phyloP scores from a whole-genome alignment of 2,888 invertebrate species.

The Rhagonycha lutea region DNA sequence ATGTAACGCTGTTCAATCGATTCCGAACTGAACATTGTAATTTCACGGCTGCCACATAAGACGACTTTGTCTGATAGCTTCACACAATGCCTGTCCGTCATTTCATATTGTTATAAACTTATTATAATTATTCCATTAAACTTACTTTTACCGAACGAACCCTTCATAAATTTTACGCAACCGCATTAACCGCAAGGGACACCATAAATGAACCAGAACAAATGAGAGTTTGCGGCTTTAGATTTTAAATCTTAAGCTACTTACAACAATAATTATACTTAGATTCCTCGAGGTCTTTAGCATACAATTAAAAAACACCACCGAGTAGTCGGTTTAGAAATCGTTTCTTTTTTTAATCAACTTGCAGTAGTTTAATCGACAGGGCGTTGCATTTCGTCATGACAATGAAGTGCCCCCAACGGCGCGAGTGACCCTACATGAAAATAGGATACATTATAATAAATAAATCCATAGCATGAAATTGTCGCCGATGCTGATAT shows the following conservation, averaged over 20 bases:
- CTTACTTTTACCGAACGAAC: slow-evolving; percentile 21
- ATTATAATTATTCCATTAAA: slow-evolving; percentile 47
- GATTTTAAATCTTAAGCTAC: not conserved
- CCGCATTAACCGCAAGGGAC: not conserved
- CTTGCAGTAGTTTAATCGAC: not conserved
- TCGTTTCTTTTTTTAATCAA: not conserved
- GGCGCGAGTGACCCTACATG: too few relatives aligned
- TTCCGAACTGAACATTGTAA: slow-evolving; percentile 56
- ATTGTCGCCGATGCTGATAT: too few relatives aligned
- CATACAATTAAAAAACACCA: not conserved
- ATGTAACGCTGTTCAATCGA: slow-evolving; percentile 55
- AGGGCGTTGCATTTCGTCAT: not conserved
- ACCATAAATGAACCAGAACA: not conserved
- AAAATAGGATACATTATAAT: too few relatives aligned
- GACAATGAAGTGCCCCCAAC: not conserved
- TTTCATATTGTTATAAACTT: slow-evolving; percentile 49
- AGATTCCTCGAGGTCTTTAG: not conserved
- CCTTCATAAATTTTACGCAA: slow-evolving; percentile 9
- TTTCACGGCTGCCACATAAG: slow-evolving; percentile 56
- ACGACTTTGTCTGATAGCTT: slow-evolving; percentile 50
- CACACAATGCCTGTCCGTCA: slow-evolving; percentile 52
- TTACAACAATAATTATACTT: not conserved
- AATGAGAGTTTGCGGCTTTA: not conserved
- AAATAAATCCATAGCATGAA: too few relatives aligned
- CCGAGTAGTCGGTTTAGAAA: not conserved